Percentiles rank a stretch among this genome's conserved stretches.
These are phyloP conservation scores for Pandemis heparana DNA, from an alignment of 2,888 invertebrate genomes.

Conservation along the genomic window DNA sequence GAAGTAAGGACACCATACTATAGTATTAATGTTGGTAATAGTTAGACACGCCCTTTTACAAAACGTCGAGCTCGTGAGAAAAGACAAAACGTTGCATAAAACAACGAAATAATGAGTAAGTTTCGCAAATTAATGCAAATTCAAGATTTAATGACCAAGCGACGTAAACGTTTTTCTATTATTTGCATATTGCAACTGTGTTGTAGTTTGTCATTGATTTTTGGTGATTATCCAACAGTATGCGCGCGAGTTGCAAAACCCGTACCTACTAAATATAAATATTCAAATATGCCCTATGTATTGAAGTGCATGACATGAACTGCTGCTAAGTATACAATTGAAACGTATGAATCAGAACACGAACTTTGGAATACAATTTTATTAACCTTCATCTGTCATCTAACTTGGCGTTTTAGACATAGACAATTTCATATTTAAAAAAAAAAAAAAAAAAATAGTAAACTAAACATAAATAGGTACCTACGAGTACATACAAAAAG, in stretches of 20 bases:
- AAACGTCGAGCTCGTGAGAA: background rate
- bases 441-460: no score
- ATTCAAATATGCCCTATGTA: background rate
- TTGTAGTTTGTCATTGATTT: conserved; percentile 9
- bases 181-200: background rate
- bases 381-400: no score
- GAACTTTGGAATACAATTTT: no score
- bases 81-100: background rate
- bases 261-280: background rate
- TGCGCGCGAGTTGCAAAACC: background rate
- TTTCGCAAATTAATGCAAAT: conserved; percentile 23
- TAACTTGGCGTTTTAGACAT: no score
- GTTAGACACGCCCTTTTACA: background rate
- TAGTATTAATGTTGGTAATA: background rate
- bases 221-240: background rate
- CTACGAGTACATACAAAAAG: no score
- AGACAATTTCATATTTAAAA: no score
- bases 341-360: no score
- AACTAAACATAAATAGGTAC: no score
- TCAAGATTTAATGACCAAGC: conserved; percentile 1
- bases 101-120: conserved; percentile 6
- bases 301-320: no score
- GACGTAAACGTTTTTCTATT: conserved; percentile 11
- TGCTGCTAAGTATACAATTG: no score
- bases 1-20: no score